These are phyloP conservation scores for Contarinia nasturtii DNA, from an alignment of 1,140 invertebrate genomes.

Conservation along the genomic window DNA sequence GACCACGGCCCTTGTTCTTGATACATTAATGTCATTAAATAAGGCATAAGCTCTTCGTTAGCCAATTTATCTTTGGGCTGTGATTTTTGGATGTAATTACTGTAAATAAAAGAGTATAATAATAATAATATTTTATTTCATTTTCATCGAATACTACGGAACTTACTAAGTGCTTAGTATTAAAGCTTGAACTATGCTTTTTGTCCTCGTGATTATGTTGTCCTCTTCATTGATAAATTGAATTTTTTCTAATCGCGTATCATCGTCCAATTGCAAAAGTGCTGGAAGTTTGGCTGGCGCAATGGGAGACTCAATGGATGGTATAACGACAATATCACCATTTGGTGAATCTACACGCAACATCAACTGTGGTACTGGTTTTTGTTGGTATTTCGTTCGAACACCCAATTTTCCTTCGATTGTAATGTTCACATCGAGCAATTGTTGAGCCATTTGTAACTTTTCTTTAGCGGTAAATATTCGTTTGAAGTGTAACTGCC, in stretches of 20 bases:
- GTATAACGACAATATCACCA: constrained; percentile 14
- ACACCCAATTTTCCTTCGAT: constrained; percentile 59
- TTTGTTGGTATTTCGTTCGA: constrained; percentile 72
- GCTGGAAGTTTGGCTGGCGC: constrained; percentile 29
- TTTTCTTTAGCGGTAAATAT: constrained; percentile 43
- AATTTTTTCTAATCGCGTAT: constrained; percentile 60
- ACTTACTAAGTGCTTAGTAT: constrained; percentile 51
- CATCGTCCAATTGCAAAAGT: constrained; percentile 59
- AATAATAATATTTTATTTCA: too few relatives aligned
- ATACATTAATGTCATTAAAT: constrained; percentile 42
- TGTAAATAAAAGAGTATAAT: constrained; percentile 15
- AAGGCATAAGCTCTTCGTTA: constrained; percentile 61
- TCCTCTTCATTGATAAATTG: constrained; percentile 41
- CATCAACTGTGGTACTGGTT: constrained; percentile 60
- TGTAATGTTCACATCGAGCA: constrained; percentile 30
- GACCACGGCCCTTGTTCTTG: constrained; percentile 51
- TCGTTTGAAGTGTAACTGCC: constrained; percentile 55
- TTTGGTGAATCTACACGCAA: constrained; percentile 37
- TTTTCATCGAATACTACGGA: not conserved
- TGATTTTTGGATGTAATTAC: constrained; percentile 42
- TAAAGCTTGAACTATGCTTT: constrained; percentile 56
- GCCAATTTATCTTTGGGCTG: constrained; percentile 58
- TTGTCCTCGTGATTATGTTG: constrained; percentile 32
- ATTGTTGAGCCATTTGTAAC: constrained; percentile 36
- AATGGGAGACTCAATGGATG: constrained; percentile 25